Conservation (phyloP, 2,797 vertebrate species). For the Chromobotia macracanthus region DNA sequence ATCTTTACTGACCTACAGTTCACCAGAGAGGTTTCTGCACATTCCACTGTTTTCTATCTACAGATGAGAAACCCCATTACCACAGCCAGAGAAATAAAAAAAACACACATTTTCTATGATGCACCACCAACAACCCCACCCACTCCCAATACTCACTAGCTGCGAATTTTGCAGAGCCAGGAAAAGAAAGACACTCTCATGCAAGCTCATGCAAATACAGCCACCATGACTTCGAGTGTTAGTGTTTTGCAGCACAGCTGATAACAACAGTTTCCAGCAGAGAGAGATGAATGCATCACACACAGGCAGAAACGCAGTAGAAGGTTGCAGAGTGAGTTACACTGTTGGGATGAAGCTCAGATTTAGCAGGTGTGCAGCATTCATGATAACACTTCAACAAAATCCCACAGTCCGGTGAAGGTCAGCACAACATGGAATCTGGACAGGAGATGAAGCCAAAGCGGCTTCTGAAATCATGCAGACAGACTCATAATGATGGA, state of each 20-base stretch:
- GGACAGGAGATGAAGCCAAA: constrained; percentile 21
- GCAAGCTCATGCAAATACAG: constrained; percentile 39
- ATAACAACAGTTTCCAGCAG: constrained; percentile 45
- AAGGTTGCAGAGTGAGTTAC: constrained; percentile 23
- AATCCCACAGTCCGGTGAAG: constrained; percentile 29
- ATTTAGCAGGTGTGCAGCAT: constrained; percentile 43
- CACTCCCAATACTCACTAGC: constrained; percentile 28
- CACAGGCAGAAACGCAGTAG: constrained; percentile 18
- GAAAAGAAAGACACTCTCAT: constrained; percentile 21
- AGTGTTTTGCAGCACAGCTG: constrained; percentile 26
- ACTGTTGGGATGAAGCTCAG: constrained; percentile 34
- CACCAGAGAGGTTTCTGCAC: constrained; percentile 19
- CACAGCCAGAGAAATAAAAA: constrained; percentile 14
- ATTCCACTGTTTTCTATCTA: constrained; percentile 38
- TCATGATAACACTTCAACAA: constrained; percentile 29
- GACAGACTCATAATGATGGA: constrained; percentile 20
- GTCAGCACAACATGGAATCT: background rate
- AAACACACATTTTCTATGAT: constrained; percentile 23
- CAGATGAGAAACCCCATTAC: constrained; percentile 6
- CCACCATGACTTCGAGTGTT: constrained; percentile 39
- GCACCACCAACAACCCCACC: constrained; percentile 13
- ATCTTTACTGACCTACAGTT: constrained; percentile 44
- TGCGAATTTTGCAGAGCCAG: constrained; percentile 24
- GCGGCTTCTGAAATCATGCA: background rate
- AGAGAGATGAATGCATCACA: constrained; percentile 52